Evolutionary conservation across 1,140 invertebrate species (phyloP), one percentile per base, ranked within the genome.

Genomic region (Leptoteleia sp.): DNA sequence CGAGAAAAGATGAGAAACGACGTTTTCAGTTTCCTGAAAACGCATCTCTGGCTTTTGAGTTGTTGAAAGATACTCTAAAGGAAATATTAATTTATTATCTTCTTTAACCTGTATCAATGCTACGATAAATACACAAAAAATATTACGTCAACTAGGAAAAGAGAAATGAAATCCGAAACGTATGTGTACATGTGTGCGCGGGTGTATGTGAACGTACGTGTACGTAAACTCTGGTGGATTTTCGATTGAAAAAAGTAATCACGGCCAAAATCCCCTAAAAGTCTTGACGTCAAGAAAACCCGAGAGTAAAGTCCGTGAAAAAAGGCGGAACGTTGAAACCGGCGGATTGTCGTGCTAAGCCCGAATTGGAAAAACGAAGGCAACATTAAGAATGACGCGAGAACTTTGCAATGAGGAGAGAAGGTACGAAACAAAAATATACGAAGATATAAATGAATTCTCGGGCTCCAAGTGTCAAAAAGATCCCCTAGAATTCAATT

Each of bases 401-500:
- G 45, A 54, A 50, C 35, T 40, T 25, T 48, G 29, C 5, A 16
- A 1, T n/a, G 16, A 29, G 15, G 11, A 48, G 38, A 27, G 38
- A 47, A 57, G 16, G 22, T 5, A 25, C 12, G 19, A 25, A 59
- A 50, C 25, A 43, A 70, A 70, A 50, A 29, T 50, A 55, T 16
- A 27, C n/a, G 17, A 19, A 13, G 45, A 70, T 59, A 61, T 35
- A 59, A 71, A 61, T 45, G 52, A 62, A 62, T 72, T 37, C 27
- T 13, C 19, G 29, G 17, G 15, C 50, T 65, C 15, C 12, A 67
- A 75, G 61, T 75, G 68, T 72, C 68, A 61, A 67, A 75, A 61
- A 59, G 61, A 61, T 65, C 45, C 31, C 42, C 54, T 48, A 50
- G 61, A 76, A 76, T 64, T 68, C 54, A 70, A 75, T 65, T 65